Evolutionary conservation across 2,113 vertebrate species (phyloP).

Genomic region (Excalfactoria chinensis): DNA sequence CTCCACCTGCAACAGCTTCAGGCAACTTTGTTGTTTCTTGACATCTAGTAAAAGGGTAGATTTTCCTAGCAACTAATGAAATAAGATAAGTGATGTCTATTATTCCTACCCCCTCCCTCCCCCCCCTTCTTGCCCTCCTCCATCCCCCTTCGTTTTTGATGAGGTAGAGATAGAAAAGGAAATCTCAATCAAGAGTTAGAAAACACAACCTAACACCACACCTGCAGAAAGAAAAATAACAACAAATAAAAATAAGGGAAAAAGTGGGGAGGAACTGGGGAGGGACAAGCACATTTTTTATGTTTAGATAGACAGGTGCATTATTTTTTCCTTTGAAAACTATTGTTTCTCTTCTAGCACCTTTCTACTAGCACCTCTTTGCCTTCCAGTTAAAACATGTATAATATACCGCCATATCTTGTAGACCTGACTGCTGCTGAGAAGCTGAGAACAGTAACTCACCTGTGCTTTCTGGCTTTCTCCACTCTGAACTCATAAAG

Average conservation of each 20-base stretch:
- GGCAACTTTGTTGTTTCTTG: not conserved
- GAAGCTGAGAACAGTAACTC: not conserved
- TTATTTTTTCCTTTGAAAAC: not conserved
- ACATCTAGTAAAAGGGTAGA: not conserved
- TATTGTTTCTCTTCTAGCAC: not conserved
- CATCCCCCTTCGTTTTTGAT: not conserved
- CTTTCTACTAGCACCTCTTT: not conserved
- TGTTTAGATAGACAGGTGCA: accelerated
- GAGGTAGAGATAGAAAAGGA: not conserved
- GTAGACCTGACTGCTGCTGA: not conserved
- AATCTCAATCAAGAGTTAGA: not conserved
- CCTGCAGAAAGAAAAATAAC: too few species aligned
- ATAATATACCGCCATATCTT: not conserved
- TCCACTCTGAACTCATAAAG: not conserved
- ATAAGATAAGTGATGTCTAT: accelerated
- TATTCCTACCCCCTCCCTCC: not conserved
- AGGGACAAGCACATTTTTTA: not conserved
- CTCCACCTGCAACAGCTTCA: not conserved
- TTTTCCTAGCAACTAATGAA: not conserved
- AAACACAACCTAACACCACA: not conserved
- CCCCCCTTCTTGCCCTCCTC: not conserved
- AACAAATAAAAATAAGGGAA: not conserved
- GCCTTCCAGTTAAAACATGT: not conserved
- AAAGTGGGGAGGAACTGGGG: not conserved
- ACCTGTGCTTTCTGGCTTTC: not conserved